Evolutionary conservation across 1,140 invertebrate species (phyloP), one percentile per base, ranked within the genome.

Genomic region (Drosophila teissieri): DNA sequence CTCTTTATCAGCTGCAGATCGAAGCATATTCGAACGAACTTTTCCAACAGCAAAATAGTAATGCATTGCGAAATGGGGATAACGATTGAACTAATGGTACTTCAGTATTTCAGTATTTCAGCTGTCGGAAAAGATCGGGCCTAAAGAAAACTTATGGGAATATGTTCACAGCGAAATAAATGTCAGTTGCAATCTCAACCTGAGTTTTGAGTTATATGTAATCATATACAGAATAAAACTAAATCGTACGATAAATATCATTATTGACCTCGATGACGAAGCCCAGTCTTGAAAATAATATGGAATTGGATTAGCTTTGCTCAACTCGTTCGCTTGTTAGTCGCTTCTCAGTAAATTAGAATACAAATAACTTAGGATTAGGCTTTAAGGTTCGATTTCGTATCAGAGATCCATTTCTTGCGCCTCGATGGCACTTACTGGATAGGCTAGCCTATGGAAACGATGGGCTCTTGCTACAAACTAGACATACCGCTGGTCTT

Each of bases 121-220:
- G 11, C 46, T 48, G 51, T 48, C 17, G 63, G 51, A 56, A 55
- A 36, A 45, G 34, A 37, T 36, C 40, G 36, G 64, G 67, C 63
- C 31, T 27, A 51, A 51, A 49, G 69, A 51, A 27, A 73, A 64
- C 60, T 57, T 65, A 73, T 62, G 48, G 56, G 57, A 85, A 81
- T 80, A 86, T 81, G 68, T 68, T 86, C 78, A 85, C 78, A 85
- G 83, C 64, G 49, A 81, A 86, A 55, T 63, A 73, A 78, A 88
- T 86, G 78, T 70, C 65, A 88, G 70, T 82, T 82, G 82, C 83
- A 86, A 79, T 86, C 82, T 86, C 79, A 86, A 86, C 82, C 82
- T 86, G 82, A 86, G 83, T 76, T 58, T 78, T 77, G 42, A 53
- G 34, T 69, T 85, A 68, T 42, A 45, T 36, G 45, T 19, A 19